A percentile compares a stretch with the other conserved stretches of the same genome.
Evolutionary conservation across 2,888 invertebrate species (phyloP).

Genomic region (Helleia helle): DNA sequence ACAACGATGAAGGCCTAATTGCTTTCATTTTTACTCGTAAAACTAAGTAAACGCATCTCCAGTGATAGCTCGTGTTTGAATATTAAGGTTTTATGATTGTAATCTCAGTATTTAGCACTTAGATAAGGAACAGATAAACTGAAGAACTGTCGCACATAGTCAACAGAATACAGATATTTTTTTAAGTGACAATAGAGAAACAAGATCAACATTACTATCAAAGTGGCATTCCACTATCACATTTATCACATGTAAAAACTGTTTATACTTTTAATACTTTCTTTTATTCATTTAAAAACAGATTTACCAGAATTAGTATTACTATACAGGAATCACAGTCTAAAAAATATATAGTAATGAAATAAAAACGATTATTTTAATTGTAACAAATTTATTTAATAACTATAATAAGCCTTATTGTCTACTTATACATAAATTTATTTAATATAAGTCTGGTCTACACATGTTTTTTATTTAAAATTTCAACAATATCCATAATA

Average conservation of each 20-base stretch:
- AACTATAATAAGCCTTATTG: no score
- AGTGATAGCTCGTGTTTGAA: conserved; percentile 20
- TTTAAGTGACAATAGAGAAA: no score
- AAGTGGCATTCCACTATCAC: no score
- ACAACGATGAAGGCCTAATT: background rate
- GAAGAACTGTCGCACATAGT: conserved; percentile 7
- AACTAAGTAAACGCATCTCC: conserved; percentile 11
- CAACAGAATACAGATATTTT: conserved; percentile 5
- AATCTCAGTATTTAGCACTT: conserved; percentile 22
- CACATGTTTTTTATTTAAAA: conserved; percentile 18
- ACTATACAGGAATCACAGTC: no score
- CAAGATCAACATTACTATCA: no score
- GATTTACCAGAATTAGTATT: no score
- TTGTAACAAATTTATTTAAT: no score
- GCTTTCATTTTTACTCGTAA: conserved; percentile 3
- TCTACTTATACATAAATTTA: background rate
- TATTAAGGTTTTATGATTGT: conserved; percentile 23
- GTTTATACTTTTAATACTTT: no score
- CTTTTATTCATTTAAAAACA: no score
- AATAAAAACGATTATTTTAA: no score
- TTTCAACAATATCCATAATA: conserved; percentile 48
- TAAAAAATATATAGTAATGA: no score
- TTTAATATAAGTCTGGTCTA: background rate
- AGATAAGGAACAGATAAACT: conserved; percentile 23
- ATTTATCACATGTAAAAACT: no score